Evolutionary conservation across 1,140 invertebrate genomes (phyloP), one percentile per base, ranked within the genome.

Genomic region (Tachypleus tridentatus): DNA sequence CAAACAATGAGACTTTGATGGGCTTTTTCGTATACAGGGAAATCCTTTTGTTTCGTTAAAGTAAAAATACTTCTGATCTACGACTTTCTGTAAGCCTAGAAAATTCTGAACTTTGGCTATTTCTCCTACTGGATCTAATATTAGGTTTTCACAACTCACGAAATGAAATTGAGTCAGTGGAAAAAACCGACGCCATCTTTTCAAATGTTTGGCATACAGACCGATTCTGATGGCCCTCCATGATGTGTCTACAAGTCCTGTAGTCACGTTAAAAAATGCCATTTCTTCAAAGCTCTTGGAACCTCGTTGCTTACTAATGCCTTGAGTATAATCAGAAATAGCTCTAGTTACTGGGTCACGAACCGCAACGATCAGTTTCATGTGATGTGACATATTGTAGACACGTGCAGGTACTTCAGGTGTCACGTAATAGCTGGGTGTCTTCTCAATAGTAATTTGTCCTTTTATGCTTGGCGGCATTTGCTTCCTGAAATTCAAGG

Each of bases 1-100:
- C 54, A 97, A 79, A 78, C 93, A 97, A 73, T 94, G 91, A 1
- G 89, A 87, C 5, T 83, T 85, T 3, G 87, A 84, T 10, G 83
- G 82, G 4, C 83, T 83, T 71, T 91, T 87, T 69, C 89, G 84
- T 4, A 97, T 80, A 75, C 93, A 97, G 0, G 91, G 93, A 76
- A 97, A 97, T 0, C 93, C 92, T 77, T 96, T 95, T 4, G 91
- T 91, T 4, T 87, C 84, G 77, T 97, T 95, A 76, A 94, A 92
- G 75, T 92, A 93, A 77, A 97, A 97, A 76, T 96, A 87, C 71
- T 90, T 89, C 65, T 93, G 87, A 4, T 85, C 90, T 58, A 96
- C 88, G 8, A 90, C 84, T n/a, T 82, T 80, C 70, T 89, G 86
- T 4, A 97, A 76, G 0, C 88, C 87, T 5, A 97, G 80, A 75